phyloP scores from a whole-genome alignment of 2,113 vertebrate genomes.

The Cephalopterus ornatus region DNA sequence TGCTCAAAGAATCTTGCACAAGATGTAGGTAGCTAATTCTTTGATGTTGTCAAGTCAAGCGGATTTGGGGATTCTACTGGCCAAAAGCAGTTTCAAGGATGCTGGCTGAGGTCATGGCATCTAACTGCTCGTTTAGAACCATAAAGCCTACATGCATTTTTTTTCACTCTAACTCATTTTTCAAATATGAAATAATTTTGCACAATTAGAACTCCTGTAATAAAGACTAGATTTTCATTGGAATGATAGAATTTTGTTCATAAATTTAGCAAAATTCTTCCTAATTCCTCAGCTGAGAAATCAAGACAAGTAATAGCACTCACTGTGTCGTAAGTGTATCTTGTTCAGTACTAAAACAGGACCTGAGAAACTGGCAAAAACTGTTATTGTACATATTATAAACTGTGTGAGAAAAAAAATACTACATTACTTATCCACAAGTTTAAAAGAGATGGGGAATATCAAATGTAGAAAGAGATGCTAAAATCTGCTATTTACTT shows the following conservation, averaged over 20 bases:
- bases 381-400: background rate
- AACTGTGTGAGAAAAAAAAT: background rate
- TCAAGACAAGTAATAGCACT: background rate
- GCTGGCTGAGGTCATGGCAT: accelerated
- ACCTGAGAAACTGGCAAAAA: background rate
- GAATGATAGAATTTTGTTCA: background rate
- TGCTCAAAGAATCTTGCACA: background rate
- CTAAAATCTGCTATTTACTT: background rate
- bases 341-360: background rate
- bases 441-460: background rate
- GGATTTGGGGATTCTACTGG: background rate
- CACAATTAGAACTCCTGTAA: background rate
- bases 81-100: background rate
- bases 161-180: background rate
- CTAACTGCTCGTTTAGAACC: background rate
- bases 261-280: background rate
- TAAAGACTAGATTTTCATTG: background rate
- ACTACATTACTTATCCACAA: background rate
- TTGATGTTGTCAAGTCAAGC: background rate
- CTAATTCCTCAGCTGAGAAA: background rate
- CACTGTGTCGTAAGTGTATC: background rate
- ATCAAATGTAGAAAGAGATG: background rate
- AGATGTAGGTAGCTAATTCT: background rate
- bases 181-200: background rate
- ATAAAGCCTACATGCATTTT: accelerated